Base-by-base conservation (phyloP, 2,113 vertebrate species). In the Heloderma charlesbogerti region DNA sequence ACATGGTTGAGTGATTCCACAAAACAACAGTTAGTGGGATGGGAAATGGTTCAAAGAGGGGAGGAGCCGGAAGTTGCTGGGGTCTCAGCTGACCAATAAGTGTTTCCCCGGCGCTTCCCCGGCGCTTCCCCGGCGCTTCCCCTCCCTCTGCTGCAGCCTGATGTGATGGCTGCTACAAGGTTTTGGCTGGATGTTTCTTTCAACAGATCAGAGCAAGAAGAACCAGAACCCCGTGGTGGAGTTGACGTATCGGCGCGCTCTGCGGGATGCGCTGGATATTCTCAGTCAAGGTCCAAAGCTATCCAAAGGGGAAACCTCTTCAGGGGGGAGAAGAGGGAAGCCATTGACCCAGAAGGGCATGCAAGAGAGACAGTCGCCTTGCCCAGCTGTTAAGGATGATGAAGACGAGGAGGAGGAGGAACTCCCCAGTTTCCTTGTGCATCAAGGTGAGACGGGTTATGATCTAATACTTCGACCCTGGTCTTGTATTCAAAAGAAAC, bases 361-460 rank as follows among this genome's bases (percentile, higher is more conserved):
- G 0, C 6, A 13, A 3, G 10, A 0, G 0, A n/a, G 15, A 31
- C 1, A 10, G 0, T 40, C 84, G 0, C 10, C 9, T 0, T 20
- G 89, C 13, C 92, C 92, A 0, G 66, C 85, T 31, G 87, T 94
- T 60, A 4, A 89, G 2, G 96, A 97, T 4, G 96, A 97, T 0
- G 83, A 95, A 0, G 96, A 96, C 13, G 97, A 98, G 1, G 97
- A 98, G 1, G 95, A 98, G 1, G 97, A 97, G 79, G 97, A 97
- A 29, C 96, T 98, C 37, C 98, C 98, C 0, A 95, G 96, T 0
- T 27, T 98, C 60, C 69, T 97, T 6, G 95, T 96, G 13, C 43
- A 91, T 45, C 96, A 95, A 96, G 97, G 97, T 98, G 91, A 96
- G 96, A 0, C 7, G 0, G 1, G 4, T 77, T 77, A 8, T 18